These are phyloP conservation scores for Lucifuga dentata DNA, from an alignment of 2,113 vertebrate genomes.

Conservation along the genomic window DNA sequence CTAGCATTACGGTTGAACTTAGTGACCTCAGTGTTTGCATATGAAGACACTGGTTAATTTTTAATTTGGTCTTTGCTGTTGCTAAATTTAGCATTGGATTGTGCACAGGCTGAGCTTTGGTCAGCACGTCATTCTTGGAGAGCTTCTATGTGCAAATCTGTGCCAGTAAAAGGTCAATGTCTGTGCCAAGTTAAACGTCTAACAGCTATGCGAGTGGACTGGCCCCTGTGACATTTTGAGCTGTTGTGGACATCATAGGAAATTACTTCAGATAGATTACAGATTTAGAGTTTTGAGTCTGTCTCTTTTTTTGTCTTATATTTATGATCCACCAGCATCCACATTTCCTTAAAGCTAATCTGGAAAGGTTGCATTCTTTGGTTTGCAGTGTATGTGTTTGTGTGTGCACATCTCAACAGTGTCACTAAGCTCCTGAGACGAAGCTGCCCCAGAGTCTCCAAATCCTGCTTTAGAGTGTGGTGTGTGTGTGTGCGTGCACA, in stretches of 20 bases:
- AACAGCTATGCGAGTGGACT: conserved; percentile 4
- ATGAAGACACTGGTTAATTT: background rate
- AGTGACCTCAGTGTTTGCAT: no score
- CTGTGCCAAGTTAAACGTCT: conserved; percentile 7
- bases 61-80: background rate
- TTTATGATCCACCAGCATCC: conserved; percentile 47
- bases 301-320: conserved; percentile 43
- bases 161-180: background rate
- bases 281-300: conserved; percentile 24
- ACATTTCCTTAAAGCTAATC: conserved; percentile 58
- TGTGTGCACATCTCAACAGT: conserved; percentile 48
- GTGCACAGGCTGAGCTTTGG: no score
- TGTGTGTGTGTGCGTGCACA: conserved; percentile 10
- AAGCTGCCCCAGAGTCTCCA: conserved; percentile 64
- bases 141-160: background rate
- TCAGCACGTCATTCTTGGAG: no score
- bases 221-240: background rate
- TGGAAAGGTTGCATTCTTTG: conserved; percentile 44
- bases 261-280: conserved; percentile 35
- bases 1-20: no score
- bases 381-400: conserved; percentile 24
- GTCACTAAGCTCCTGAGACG: conserved; percentile 66
- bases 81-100: background rate
- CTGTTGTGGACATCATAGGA: conserved; percentile 18
- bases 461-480: conserved; percentile 52